Evolutionary conservation across 2,797 vertebrate genomes (phyloP), one percentile per base, ranked within the genome.

Genomic region (Pipistrellus kuhlii): DNA sequence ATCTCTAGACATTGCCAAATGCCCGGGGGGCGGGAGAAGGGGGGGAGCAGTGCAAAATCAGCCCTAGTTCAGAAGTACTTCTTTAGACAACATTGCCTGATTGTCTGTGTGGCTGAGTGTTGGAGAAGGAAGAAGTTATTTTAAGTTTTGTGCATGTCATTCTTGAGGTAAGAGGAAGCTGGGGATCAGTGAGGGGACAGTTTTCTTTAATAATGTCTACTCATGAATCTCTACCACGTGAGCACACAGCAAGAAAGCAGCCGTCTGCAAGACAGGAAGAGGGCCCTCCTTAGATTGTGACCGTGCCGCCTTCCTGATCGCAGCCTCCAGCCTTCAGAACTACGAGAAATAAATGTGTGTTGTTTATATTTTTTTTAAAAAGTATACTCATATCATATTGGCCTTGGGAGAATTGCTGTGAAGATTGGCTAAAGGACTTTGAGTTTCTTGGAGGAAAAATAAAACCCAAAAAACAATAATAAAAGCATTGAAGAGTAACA

Each of bases 171-270:
- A 25, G 21, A 38, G 64, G 55, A 85, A 88, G 18, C 44, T 66
- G 9, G 25, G 44, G 41, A 62, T 73, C 35, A 41, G n/a, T 25
- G 35, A 85, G 18, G 55, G 81, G 44, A 90, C 35, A 68, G 55
- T 86, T 95, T 85, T 88, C 80, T 88, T 86, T 92, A 69, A 91
- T 76, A 59, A 88, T 32, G 35, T 84, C 75, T 62, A 17, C 30
- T 91, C 17, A 41, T 64, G 59, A 62, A 30, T 62, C 27, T 62
- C 59, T 62, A 30, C 59, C 59, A 30, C 27, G 13, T 30, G 59
- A 62, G 57, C 27, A 62, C 59, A 62, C 59, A 30, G 13, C 59
- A 30, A 62, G 59, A 62, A 30, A 62, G 59, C 59, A 62, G 13
- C 27, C 27, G 13, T 6, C 59, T 30, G 27, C 5, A 6, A 30